Base-by-base conservation (phyloP, 2,888 invertebrate species). In the Elmis aenea region DNA sequence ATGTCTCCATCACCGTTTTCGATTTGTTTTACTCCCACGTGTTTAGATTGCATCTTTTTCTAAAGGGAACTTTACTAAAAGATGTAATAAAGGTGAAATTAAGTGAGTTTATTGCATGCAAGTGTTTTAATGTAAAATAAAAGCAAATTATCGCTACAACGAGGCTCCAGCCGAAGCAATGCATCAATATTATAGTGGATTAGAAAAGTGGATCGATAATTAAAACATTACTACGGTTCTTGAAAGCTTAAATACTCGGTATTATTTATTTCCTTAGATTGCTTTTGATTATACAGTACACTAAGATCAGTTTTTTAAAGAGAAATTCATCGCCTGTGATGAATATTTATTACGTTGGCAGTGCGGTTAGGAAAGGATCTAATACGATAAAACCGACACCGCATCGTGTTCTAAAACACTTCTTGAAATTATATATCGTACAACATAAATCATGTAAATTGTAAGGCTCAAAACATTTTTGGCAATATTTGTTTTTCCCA, bases 1-100 rank as follows among this genome's bases (percentile, higher is more conserved):
- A 59, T 59, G 60, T 61, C 61, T 61, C 58, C 60, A 61, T 61
- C 52, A 42, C 42, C 48, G 48, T 51, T 57, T 55, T 57, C 48
- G 31, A 41, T 39, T 38, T 26, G 15, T 28, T 32, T 37, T 33
- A 42, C 37, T 6, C 22, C 33, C 26, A 40, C 35, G 12, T 29
- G 16, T 13, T 18, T 13, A 21, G 9, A 29, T 20, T 20, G 11
- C 18, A 13, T 34, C 34, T 16, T 34, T 22, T 27, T 22, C 27
- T 15, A 13, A 4, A 8, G 20, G 12, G 15, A 24, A 24, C 16
- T 22, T 16, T 8, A 8, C 18, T 5, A 8, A 18, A 18, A 18
- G 8, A 18, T 18, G 5, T 8, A 8, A 18, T 18, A 18, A 18
- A 8, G 18, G 8, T 8, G 18, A 8, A 8, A 18, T 5, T 18